Conservation (phyloP, 2,888 invertebrate species). For the Lasioglossum marginatum region DNA sequence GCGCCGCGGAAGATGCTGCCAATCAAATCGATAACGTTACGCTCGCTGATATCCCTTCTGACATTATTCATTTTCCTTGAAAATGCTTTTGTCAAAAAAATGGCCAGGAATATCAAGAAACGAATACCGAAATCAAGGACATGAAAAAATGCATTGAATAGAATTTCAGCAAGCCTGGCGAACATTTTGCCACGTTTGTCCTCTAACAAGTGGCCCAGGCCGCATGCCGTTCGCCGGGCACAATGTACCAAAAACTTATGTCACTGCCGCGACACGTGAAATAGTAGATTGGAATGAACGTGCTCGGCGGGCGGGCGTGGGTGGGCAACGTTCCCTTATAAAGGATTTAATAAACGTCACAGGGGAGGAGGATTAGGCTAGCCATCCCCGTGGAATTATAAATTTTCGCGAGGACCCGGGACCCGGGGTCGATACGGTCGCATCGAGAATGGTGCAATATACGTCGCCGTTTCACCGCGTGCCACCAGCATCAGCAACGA, state of each 20-base stretch:
- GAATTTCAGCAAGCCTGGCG: neutral
- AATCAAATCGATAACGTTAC: neutral
- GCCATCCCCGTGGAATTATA: constrained; percentile 49
- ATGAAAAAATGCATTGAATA: neutral
- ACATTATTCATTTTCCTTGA: neutral
- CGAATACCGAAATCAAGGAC: too few relatives aligned
- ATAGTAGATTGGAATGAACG: constrained; percentile 6
- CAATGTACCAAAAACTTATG: constrained; percentile 10
- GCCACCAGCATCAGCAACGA: neutral
- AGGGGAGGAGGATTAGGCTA: constrained; percentile 22
- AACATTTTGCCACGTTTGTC: neutral
- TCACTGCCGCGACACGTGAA: neutral
- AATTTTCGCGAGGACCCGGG: constrained; percentile 47
- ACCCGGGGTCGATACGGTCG: constrained; percentile 43
- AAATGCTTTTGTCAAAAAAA: too few relatives aligned
- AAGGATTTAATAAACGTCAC: constrained; percentile 58
- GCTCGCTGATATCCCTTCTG: neutral
- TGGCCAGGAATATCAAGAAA: too few relatives aligned
- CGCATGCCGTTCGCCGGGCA: neutral
- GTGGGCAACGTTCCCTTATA: constrained; percentile 30
- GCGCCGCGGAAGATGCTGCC: neutral
- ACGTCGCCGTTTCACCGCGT: constrained; percentile 27
- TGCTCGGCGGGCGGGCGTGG: neutral
- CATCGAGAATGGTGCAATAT: constrained; percentile 41
- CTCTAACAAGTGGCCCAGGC: constrained; percentile 14